Evolutionary conservation across 2,797 vertebrate species (phyloP).

Genomic region (Halcyon smyrnensis): DNA sequence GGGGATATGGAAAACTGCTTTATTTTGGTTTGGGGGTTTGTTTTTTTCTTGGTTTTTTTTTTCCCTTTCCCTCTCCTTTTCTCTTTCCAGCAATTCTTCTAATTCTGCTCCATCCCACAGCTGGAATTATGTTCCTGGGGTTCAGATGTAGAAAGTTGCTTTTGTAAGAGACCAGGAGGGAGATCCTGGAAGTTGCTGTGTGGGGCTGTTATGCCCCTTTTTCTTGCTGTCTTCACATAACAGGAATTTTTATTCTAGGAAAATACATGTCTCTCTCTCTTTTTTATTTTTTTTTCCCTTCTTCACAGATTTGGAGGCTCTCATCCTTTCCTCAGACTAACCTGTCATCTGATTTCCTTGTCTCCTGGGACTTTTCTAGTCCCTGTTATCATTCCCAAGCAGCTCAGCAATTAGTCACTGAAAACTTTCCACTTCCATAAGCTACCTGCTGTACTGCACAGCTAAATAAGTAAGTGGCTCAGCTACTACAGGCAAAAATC

Average conservation of each 20-base stretch:
- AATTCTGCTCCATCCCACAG: neutral
- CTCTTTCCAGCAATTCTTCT: neutral
- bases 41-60: too few species aligned
- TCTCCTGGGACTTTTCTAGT: conserved; percentile 30
- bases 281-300: too few species aligned
- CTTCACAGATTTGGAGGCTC: neutral
- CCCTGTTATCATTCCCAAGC: conserved; percentile 30
- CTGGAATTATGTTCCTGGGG: neutral
- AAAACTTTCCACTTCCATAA: conserved; percentile 57
- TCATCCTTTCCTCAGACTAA: neutral
- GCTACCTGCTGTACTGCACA: conserved; percentile 20
- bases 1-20: neutral
- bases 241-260: neutral
- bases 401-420: conserved; percentile 51
- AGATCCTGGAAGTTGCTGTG: neutral
- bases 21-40: neutral
- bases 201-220: neutral
- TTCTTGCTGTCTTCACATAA: neutral
- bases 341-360: neutral
- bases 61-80: neutral
- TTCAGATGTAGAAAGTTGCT: neutral
- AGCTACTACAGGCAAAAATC: conserved; percentile 18
- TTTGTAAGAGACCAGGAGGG: neutral
- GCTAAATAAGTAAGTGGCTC: conserved; percentile 49
- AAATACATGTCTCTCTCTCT: neutral